Evolutionary conservation across 2,113 vertebrate species (phyloP).

Genomic region (Zootoca vivipara): DNA sequence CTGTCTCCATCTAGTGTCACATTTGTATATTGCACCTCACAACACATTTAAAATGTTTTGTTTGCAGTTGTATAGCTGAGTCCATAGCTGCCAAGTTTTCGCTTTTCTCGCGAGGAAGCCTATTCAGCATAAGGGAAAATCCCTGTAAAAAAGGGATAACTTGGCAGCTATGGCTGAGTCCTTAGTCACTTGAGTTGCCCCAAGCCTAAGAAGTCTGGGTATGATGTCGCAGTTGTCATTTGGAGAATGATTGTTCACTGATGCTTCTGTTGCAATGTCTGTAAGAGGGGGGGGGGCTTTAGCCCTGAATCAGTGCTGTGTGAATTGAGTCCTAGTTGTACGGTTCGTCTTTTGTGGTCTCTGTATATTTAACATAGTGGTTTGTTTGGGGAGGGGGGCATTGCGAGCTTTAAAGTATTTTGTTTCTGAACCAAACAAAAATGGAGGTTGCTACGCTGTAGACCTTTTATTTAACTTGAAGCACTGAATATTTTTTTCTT

Average conservation of each 20-base stretch:
- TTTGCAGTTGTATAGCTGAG: too few relatives aligned
- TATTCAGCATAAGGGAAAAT: too few relatives aligned
- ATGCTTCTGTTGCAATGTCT: neutral
- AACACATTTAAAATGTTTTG: too few relatives aligned
- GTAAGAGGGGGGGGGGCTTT: too few relatives aligned
- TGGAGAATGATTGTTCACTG: neutral
- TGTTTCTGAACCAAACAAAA: neutral
- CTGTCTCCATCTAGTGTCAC: neutral
- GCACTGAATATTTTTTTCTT: neutral
- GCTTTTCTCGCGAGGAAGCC: too few relatives aligned
- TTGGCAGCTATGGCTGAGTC: too few relatives aligned
- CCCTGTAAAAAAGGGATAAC: too few relatives aligned
- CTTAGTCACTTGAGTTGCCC: neutral
- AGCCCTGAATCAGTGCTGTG: neutral
- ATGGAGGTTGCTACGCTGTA: neutral
- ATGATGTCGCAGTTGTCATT: neutral
- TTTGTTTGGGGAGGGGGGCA: neutral
- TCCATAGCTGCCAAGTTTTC: too few relatives aligned
- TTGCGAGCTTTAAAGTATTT: neutral
- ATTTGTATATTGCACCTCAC: too few relatives aligned
- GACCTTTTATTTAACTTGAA: neutral
- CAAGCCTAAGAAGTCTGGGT: neutral
- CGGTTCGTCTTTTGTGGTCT: neutral
- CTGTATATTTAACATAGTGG: neutral
- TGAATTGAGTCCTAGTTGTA: neutral